Base-by-base conservation (phyloP, 2,113 vertebrate genomes). In the Eulemur macaco region DNA sequence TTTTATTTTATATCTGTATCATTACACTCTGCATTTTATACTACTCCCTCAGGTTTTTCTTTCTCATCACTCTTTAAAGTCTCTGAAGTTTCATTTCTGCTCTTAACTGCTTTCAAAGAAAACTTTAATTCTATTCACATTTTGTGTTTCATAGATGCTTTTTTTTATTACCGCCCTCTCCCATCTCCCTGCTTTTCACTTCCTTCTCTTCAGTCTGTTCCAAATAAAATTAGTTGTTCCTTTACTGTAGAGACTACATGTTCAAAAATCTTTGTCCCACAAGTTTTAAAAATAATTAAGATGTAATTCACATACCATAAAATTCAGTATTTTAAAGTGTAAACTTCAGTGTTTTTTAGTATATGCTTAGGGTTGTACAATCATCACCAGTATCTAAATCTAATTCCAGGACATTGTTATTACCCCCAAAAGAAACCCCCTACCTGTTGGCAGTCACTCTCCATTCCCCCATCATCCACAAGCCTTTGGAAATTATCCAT, bases 401-500 rank as follows among this genome's bases (percentile, higher is more conserved):
- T 95, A 87, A 87, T 80, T 76, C 52, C 15, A 80, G 47, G 64
- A 87, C 23, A 83, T 71, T 31, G 15, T 78, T 1, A 39, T 74
- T 8, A 68, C 2, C 11, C 23, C n/a, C 5, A 10, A 54, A 63
- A 77, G 21, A 78, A 92, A 52, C 21, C 25, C 23, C 9, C 2
- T 12, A 18, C 23, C 9, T 29, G 5, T 52, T 10, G 34, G 15
- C 17, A 37, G 8, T 37, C 25, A 27, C 2, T 18, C 8, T 0
- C 23, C 6, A 23, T 37, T 11, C 7, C n/a, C 21, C 27, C 5
- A 5, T 5, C 13, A 34, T 9, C 0, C 1, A 12, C 3, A 34
- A 34, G 29, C 2, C 6, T 50, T 54, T 39, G 42, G 60, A 86
- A 92, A 42, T 13, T 39, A 29, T 45, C 45, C 29, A 31, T 74